These are phyloP conservation scores for Falcunculus frontatus DNA, from an alignment of 2,113 vertebrate species.

Conservation along the genomic window DNA sequence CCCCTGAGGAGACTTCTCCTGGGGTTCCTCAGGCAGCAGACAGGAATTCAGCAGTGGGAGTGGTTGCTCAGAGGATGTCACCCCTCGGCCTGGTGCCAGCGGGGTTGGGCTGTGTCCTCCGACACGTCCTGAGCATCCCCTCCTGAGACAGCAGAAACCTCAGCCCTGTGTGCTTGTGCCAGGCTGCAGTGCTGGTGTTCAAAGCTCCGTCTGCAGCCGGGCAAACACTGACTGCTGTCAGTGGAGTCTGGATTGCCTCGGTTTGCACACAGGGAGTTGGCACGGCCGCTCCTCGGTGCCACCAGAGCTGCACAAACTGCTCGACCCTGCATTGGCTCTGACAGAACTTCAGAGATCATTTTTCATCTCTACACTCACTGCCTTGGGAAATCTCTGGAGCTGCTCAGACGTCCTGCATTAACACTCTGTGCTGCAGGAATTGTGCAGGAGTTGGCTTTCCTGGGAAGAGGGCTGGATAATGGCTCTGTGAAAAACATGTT, in stretches of 20 bases:
- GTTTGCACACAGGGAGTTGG: background rate
- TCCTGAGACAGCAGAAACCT: background rate
- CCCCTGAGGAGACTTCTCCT: background rate
- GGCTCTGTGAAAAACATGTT: background rate
- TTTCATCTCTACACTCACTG: background rate
- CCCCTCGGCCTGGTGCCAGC: background rate
- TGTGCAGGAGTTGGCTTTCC: background rate
- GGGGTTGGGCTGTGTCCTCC: background rate
- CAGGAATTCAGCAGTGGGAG: accelerated
- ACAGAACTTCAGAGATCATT: background rate
- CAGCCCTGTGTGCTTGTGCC: background rate
- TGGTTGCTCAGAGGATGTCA: background rate
- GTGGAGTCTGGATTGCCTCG: background rate
- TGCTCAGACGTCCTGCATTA: background rate
- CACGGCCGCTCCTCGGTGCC: background rate
- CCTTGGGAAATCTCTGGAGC: background rate
- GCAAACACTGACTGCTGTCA: background rate
- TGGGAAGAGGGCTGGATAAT: background rate
- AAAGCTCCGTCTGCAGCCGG: background rate
- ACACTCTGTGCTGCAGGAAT: background rate
- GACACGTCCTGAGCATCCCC: background rate
- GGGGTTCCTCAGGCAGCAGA: background rate
- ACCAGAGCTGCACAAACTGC: background rate
- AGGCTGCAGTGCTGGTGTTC: background rate
- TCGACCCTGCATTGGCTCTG: background rate